Evolutionary conservation across 2,113 vertebrate species (phyloP).

Genomic region (Equus quagga): DNA sequence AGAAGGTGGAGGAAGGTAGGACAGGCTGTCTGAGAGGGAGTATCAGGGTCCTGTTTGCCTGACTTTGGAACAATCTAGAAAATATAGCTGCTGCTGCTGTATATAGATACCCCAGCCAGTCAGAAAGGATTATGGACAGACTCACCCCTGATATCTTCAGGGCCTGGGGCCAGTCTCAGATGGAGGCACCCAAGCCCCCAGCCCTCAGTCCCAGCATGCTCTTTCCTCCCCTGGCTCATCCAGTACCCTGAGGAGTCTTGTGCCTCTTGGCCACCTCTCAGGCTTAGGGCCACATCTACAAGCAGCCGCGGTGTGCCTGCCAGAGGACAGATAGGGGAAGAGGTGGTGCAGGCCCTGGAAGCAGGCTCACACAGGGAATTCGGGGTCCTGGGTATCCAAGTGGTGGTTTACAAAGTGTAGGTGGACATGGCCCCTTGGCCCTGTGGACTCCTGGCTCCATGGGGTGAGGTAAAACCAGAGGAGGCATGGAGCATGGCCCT

Average conservation of each 20-base stretch:
- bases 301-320: not conserved
- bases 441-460: not conserved
- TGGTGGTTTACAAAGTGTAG: not conserved
- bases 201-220: not conserved
- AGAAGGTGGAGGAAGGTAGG: not conserved
- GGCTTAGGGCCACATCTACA: accelerated
- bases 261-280: not conserved
- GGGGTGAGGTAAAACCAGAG: not conserved
- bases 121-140: not conserved
- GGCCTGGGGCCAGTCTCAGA: not conserved
- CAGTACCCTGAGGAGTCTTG: no score
- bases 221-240: no score
- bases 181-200: not conserved
- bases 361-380: not conserved
- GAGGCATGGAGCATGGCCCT: not conserved
- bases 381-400: no score
- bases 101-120: not conserved
- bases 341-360: not conserved
- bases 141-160: not conserved
- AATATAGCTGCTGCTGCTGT: not conserved
- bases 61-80: not conserved
- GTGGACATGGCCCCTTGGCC: not conserved
- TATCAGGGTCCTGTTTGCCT: not conserved
- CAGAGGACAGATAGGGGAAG: not conserved
- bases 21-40: not conserved